Base-by-base conservation (phyloP, 2,113 vertebrate species). In the Brachionichthys hirsutus region DNA sequence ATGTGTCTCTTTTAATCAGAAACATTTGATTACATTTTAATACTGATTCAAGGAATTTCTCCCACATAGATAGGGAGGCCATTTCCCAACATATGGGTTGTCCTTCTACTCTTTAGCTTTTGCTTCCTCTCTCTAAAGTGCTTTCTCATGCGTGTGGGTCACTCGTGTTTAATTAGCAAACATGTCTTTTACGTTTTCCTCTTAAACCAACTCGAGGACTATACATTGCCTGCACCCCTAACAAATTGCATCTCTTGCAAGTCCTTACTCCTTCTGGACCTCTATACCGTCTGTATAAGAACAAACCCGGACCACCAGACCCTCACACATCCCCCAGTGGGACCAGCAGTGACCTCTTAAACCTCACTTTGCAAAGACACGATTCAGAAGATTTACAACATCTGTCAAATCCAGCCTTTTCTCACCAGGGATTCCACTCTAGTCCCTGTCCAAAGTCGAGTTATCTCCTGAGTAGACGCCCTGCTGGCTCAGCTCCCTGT, bases 381-480 rank as follows among this genome's bases (percentile, higher is more conserved):
- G 41, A 75, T 78, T 74, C 63, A 38, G 54, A 60, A 80, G 80
- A 88, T 88, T 87, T 82, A 82, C 35, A 75, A 69, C 81, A 79
- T 77, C 76, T 79, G 81, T 78, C 65, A 86, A 67, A 83, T 77
- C 69, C 60, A 62, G 62, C 43, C 62, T 77, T 82, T 65, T 77
- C 72, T 80, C 80, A 74, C 73, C 63, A 41, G 73, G 87, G 81
- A 74, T 73, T 73, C 65, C 12, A 42, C 67, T 79, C 47, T 54
- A 76, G 70, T 66, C 77, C 73, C 77, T 67, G 67, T 80, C 73
- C 73, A 57, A 76, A 59, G 49, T 65, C 24, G 22, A 44, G 54
- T 67, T 52, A 50, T 80, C 76, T 76, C 50, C 54, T 46, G 47
- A 71, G 48, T 19, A 69, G 61, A 62, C 72, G 53, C 42, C 77